Conservation (phyloP, 37 sponge, comb jelly and placozoan genomes). For the Chondrilla cf. caribensis region DNA sequence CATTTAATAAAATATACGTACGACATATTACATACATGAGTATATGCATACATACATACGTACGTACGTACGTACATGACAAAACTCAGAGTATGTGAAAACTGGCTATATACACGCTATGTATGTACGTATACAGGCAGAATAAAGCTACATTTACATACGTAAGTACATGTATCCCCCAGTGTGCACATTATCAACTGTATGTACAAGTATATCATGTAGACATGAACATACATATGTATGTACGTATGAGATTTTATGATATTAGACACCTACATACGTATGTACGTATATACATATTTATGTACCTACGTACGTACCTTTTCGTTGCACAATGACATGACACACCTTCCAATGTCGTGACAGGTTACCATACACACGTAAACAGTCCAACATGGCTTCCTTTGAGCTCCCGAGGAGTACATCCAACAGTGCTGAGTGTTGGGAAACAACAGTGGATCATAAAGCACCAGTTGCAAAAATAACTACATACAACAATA, state of each 20-base stretch:
- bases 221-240: background rate
- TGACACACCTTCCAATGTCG: slow-evolving; percentile 45
- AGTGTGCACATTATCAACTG: slow-evolving; percentile 6
- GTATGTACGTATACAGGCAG: background rate
- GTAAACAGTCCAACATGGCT: slow-evolving; percentile 46
- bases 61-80: background rate
- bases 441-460: too few species aligned
- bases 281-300: too few species aligned
- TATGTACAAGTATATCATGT: too few species aligned
- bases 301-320: too few species aligned
- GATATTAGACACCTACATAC: too few species aligned
- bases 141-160: too few species aligned
- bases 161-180: background rate
- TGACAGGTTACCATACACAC: slow-evolving; percentile 82
- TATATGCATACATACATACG: background rate
- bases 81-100: too few species aligned
- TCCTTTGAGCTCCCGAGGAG: slow-evolving; percentile 48
- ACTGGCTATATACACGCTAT: too few species aligned
- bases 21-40: background rate
- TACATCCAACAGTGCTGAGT: slow-evolving; percentile 58
- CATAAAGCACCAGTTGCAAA: too few species aligned
- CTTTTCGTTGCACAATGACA: slow-evolving; percentile 38
- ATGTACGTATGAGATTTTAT: background rate
- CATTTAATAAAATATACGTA: background rate
- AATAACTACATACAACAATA: too few species aligned